Evolutionary conservation across 2,797 vertebrate genomes (phyloP).

Genomic region (Falco berigora): DNA sequence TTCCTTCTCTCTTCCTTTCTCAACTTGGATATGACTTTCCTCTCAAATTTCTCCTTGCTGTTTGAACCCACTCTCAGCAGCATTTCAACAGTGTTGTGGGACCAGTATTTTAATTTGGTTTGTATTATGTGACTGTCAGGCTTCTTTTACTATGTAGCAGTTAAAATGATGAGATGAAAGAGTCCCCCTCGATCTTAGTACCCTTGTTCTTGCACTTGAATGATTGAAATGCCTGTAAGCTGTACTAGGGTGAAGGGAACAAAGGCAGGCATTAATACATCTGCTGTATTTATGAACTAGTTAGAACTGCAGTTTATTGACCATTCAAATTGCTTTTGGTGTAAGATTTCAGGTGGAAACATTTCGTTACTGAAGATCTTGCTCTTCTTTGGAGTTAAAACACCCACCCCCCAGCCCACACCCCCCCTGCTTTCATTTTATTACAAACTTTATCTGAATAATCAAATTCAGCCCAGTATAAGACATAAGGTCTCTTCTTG

Average conservation of each 20-base stretch:
- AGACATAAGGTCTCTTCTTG: constrained; percentile 37
- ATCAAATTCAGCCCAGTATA: constrained; percentile 14
- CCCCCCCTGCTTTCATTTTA: neutral
- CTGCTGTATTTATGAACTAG: neutral
- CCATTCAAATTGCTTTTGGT: neutral
- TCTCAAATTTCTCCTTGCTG: neutral
- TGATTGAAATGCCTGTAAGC: neutral
- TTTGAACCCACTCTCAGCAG: neutral
- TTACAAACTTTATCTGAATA: constrained; percentile 30
- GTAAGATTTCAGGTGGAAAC: neutral
- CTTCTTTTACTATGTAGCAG: neutral
- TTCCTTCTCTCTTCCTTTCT: neutral
- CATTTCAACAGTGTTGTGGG: neutral
- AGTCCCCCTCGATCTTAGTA: neutral
- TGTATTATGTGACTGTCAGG: neutral
- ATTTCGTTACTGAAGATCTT: neutral
- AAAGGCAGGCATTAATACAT: neutral
- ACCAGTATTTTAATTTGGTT: neutral
- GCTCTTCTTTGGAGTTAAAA: constrained; percentile 1
- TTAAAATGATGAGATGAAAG: neutral
- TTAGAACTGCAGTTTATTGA: neutral
- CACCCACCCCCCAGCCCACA: too few species aligned
- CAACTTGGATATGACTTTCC: neutral
- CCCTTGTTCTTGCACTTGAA: neutral
- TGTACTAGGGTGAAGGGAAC: neutral